Evolutionary conservation across 2,797 vertebrate genomes (phyloP).

Genomic region (Perdix hodgsoniae): DNA sequence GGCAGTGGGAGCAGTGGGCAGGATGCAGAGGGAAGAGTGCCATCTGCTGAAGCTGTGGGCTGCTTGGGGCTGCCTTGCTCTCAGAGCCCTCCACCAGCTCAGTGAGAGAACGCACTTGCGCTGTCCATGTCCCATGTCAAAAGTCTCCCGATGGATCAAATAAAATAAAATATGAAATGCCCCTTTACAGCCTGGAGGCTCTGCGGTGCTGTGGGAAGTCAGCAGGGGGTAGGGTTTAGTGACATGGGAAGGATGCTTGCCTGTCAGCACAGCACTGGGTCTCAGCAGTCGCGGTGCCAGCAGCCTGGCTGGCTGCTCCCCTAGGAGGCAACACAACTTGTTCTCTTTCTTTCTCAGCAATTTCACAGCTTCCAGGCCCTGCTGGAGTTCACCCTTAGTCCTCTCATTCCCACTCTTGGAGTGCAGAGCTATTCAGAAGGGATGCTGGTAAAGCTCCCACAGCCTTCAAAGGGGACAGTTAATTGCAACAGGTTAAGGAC

Average conservation of each 20-base stretch:
- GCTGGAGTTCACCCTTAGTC: neutral
- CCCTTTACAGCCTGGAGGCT: accelerated
- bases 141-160: neutral
- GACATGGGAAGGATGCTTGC: neutral
- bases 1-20: neutral
- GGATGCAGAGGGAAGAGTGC: constrained; percentile 51
- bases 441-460: neutral
- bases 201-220: neutral
- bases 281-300: constrained; percentile 5
- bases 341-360: constrained; percentile 42
- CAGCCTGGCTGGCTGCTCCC: constrained; percentile 8
- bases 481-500: neutral
- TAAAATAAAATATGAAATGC: neutral
- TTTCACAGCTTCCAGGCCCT: constrained; percentile 22
- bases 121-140: neutral
- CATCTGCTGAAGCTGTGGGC: constrained; percentile 54
- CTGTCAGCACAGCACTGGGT: constrained; percentile 3
- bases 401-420: neutral
- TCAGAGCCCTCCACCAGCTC: neutral
- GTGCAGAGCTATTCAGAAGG: neutral
- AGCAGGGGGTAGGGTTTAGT: neutral
- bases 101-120: neutral
- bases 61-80: neutral
- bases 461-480: neutral
- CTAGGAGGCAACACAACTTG: constrained; percentile 35